Base-by-base conservation (phyloP, 2,797 vertebrate genomes). In the Acipenser oxyrinchus region DNA sequence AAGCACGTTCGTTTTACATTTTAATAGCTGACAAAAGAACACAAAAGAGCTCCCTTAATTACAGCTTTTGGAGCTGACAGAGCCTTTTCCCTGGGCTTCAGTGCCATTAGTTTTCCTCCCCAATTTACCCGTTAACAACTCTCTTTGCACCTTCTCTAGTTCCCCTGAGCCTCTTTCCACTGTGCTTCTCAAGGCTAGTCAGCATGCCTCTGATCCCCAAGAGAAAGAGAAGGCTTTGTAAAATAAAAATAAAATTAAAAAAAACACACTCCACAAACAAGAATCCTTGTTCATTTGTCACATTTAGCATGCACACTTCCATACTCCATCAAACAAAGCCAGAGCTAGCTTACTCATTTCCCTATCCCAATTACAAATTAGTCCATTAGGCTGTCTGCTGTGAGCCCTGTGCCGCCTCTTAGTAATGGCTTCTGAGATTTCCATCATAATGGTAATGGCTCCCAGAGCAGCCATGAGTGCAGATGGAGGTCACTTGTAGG, bases 281-380 rank as follows among this genome's bases (percentile, higher is more conserved):
- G 86, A 87, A 91, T 89, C 91, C 84, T 83, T 76, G 83, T 90
- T 93, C 92, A 93, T 94, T 93, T 93, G 90, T 93, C 92, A 94
- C 88, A 93, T 92, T 92, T 87, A 88, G 90, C 87, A 90, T 89
- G 91, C 83, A 88, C 89, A 87, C 90, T 91, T 91, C 88, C 86
- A 89, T 91, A 89, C 90, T 92, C 91, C 92, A 92, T 92, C 92
- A 90, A 91, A 86, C 88, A 90, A 81, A 91, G 92, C 91, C 89
- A 84, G 89, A 84, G 91, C 89, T 86, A 91, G 88, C 91, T 88
- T 90, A 92, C 90, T 91, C 90, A 93, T 95, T 95, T 95, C 93
- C 94, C 93, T 95, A 93, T 95, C 91, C 95, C 96, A 97, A 96
- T 98, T 98, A 98, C 95, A 98, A 99, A 99, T 97, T 94, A 97